These are phyloP conservation scores for Homarus gammarus DNA, from an alignment of 2,888 invertebrate genomes.

Conservation along the genomic window DNA sequence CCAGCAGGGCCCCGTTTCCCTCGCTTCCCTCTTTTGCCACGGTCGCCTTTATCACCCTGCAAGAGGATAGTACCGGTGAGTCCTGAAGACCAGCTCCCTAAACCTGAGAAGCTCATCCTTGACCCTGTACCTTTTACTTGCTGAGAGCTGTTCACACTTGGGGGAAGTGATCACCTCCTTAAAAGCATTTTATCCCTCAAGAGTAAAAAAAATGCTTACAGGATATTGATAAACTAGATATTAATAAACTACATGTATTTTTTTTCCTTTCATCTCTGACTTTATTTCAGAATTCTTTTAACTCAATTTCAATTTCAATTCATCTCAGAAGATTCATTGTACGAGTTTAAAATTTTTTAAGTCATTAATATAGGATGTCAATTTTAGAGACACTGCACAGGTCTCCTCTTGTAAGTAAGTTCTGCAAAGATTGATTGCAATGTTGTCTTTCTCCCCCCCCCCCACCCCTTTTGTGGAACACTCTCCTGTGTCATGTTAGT, in stretches of 20 bases:
- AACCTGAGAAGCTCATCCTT: slow-evolving; percentile 15
- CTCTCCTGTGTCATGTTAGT: neutral
- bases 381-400: no score
- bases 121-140: neutral
- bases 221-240: no score
- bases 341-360: no score
- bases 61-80: slow-evolving; percentile 52
- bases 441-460: neutral
- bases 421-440: no score
- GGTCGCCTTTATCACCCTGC: slow-evolving; percentile 76
- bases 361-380: no score
- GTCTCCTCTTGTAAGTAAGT: neutral
- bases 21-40: slow-evolving; percentile 72
- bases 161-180: neutral
- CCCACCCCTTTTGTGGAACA: neutral
- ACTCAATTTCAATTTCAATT: no score
- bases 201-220: no score
- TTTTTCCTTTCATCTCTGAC: no score
- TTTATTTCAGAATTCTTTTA: no score
- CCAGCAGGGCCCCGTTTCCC: slow-evolving; percentile 73
- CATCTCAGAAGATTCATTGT: no score
- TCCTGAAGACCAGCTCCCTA: slow-evolving; percentile 32
- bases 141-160: neutral
- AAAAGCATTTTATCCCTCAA: no score
- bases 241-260: no score